Percentiles rank a stretch among this genome's conserved stretches.
These are phyloP conservation scores for Junco hyemalis DNA, from an alignment of 2,113 vertebrate species.

Conservation along the genomic window DNA sequence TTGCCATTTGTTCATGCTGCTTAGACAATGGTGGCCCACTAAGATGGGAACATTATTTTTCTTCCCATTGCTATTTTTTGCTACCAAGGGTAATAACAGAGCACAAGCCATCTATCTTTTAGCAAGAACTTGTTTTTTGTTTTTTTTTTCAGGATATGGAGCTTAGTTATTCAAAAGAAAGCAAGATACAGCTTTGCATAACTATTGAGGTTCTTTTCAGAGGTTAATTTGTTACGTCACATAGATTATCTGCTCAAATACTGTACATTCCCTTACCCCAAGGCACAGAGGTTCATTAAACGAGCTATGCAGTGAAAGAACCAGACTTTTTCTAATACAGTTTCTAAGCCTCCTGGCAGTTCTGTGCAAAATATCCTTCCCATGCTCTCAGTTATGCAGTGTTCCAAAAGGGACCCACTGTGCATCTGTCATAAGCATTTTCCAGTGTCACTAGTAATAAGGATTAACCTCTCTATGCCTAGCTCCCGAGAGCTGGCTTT, in stretches of 20 bases:
- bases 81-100: background rate
- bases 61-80: background rate
- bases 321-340: conserved; percentile 39
- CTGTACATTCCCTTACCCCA: conserved; percentile 59
- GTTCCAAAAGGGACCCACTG: conserved; percentile 45
- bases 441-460: conserved; percentile 62
- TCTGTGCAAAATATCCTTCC: conserved; percentile 52
- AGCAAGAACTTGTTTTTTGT: background rate
- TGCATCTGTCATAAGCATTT: conserved; percentile 58
- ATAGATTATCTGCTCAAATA: conserved; percentile 68
- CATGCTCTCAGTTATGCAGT: conserved; percentile 40
- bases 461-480: conserved; percentile 56
- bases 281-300: conserved; percentile 60
- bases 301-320: conserved; percentile 40
- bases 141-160: background rate
- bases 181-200: conserved; percentile 49
- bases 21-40: background rate
- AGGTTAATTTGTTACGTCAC: conserved; percentile 67
- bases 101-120: background rate
- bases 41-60: conserved; percentile 12
- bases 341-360: conserved; percentile 59
- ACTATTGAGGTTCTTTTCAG: conserved; percentile 45
- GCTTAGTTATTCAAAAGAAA: conserved; percentile 36
- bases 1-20: background rate
- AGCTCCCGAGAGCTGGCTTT: conserved; percentile 26